phyloP scores from a whole-genome alignment of 2,113 vertebrate species.

The Cromileptes altivelis region DNA sequence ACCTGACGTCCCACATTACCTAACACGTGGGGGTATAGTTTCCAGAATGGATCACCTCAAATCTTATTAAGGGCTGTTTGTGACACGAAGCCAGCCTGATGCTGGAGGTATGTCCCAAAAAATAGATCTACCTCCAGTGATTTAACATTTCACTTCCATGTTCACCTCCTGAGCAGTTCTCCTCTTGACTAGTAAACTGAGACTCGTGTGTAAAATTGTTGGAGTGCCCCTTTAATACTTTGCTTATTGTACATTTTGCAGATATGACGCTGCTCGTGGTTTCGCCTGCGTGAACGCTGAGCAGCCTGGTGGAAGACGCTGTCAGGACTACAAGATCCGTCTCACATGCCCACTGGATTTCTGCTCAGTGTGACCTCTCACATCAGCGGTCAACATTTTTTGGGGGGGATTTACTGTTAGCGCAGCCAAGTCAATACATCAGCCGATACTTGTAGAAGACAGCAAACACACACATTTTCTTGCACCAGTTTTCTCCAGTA shows the following conservation, averaged over 20 bases:
- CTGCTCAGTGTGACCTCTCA: constrained; percentile 25
- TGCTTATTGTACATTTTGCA: constrained; percentile 24
- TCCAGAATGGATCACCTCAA: too few relatives aligned
- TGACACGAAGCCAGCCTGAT: neutral
- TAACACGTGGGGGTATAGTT: too few relatives aligned
- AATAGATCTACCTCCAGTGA: neutral
- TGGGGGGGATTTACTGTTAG: neutral
- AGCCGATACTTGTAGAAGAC: neutral
- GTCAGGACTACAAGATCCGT: constrained; percentile 61
- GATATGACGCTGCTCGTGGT: constrained; percentile 60
- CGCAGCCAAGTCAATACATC: neutral
- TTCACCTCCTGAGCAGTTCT: neutral
- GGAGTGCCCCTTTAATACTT: neutral
- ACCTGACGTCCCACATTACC: neutral
- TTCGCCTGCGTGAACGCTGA: constrained; percentile 67
- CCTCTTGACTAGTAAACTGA: neutral
- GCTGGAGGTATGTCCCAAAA: neutral
- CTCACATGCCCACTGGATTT: constrained; percentile 56
- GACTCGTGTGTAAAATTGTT: neutral
- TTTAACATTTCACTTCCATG: too few relatives aligned
- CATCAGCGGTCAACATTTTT: neutral
- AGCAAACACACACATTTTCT: neutral
- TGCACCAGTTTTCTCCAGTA: neutral
- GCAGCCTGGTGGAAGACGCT: constrained; percentile 37
- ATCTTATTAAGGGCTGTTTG: neutral